Evolutionary conservation across 2,888 invertebrate genomes (phyloP), one percentile per base, ranked within the genome.

Genomic region (Vandiemenella viatica): DNA sequence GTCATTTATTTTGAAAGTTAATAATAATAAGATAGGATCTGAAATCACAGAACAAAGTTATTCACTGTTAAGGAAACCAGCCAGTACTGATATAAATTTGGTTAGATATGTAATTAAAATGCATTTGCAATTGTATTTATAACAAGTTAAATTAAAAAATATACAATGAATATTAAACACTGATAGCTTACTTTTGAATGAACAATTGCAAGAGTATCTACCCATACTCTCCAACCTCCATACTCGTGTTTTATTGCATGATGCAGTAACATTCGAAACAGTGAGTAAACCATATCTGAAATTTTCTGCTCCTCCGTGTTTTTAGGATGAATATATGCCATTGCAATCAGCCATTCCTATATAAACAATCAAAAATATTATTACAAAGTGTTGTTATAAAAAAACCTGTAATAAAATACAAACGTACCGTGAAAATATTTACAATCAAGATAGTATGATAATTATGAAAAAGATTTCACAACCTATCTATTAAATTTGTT

Each of bases 191-290:
- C 96, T 79, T 97, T 97, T 1, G 97, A 97, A 70, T 98, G 98
- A 1, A 98, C 92, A 61, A 99, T 99, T 40, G 98, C 97, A 52
- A 99, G 68, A 0, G 98, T 99, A 64, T 99, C 98, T 5, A 99
- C 97, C 98, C 98, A 98, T 16, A 99, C 98, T 52, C 98, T 72
- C 98, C 98, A 99, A 15, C 98, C 98, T 5, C 98, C 98, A 62
- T 95, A 98, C 67, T 99, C 98, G 61, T 91, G 91, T 64, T 97
- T 96, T 58, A 99, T 93, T 37, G 98, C 98, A 67, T 99, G 98
- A 65, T 98, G 97, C 41, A 99, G 71, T 52, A 99, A 71, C 90
- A 97, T 95, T 15, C 93, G 78, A 71, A 99, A 98, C 57, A 98
- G 70, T 0, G 93, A 88, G 68, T 96, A 97, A 37, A 98, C 97